A percentile compares a stretch with the other conserved stretches of the same genome.
Evolutionary conservation across 2,113 vertebrate species (phyloP).

Genomic region (Rhabdornis inornatus): DNA sequence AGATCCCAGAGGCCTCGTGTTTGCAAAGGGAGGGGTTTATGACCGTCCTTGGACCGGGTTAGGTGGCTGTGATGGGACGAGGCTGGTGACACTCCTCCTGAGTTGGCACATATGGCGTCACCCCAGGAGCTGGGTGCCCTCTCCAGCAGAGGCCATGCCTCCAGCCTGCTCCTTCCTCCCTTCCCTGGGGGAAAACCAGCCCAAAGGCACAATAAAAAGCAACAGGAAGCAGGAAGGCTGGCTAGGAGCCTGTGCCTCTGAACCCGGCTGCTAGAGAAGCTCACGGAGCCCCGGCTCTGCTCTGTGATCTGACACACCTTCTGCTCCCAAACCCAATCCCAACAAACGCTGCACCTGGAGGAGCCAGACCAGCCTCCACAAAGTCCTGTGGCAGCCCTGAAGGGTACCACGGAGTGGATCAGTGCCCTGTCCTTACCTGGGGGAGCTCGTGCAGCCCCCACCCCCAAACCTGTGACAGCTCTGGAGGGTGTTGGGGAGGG

Average conservation of each 20-base stretch:
- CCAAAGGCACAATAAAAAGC: not conserved
- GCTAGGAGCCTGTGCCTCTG: not conserved
- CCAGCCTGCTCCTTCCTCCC: not conserved
- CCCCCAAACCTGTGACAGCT: not conserved
- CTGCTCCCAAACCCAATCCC: not conserved
- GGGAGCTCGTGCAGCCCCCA: not conserved
- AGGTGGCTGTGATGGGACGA: not conserved
- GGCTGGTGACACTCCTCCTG: not conserved
- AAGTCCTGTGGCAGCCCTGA: not conserved
- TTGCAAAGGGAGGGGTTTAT: conserved; percentile 12
- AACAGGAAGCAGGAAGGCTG: not conserved
- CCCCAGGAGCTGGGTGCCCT: not conserved
- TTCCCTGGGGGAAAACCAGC: not conserved
- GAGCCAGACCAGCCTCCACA: not conserved
- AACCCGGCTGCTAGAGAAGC: not conserved
- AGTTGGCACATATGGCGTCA: not conserved
- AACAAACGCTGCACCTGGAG: not conserved
- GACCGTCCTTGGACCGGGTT: not conserved
- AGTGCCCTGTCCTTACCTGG: not conserved
- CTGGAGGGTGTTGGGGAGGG: not conserved
- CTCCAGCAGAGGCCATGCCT: not conserved
- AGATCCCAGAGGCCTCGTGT: not conserved
- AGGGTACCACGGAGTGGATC: not conserved
- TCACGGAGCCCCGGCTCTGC: not conserved
- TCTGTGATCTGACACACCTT: fast-evolving